Base-by-base conservation (phyloP, 1,140 invertebrate species). In the Pinna nobilis region DNA sequence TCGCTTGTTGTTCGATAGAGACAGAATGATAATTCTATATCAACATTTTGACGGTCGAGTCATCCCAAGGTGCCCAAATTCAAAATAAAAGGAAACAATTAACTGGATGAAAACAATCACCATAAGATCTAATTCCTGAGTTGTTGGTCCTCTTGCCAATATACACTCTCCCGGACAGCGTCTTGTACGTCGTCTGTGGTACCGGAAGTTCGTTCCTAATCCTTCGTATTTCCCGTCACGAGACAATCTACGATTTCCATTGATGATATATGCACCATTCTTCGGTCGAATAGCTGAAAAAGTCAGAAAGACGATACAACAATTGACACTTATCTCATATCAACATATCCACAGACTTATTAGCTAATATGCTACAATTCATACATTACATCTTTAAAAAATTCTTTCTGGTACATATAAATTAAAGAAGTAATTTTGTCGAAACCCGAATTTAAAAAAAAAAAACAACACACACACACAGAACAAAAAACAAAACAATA, bases 111-210 rank as follows among this genome's bases (percentile, higher is more conserved):
- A n/a, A n/a, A n/a, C 44, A 4, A 32, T 41, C 70, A 75, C 73
- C 73, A 75, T 75, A 3, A 75, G 33, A 35, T 75, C 73, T 33
- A 75, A 23, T 13, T 69, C 50, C 35, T 59, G n/a, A 18, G 50
- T 70, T 13, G 66, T 75, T 11, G 73, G 73, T 5, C 73, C 73
- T 32, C 65, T 50, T 15, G 73, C 61, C 28, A 75, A 11, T 15
- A 75, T 28, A 41, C 73, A 75, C 49, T 75, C 66, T 30, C 66
- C 73, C 11, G 73, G 66, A 39, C 61, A 70, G 32, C 60, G 37
- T 35, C 51, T 49, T 13, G 51, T 44, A 44, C 41, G 33, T 18
- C 73, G 41, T 18, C 67, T 69, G 35, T 70, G 60, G 35, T 75
- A 75, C 0, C 47, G 59, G 35, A 75, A 75, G 1, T 28, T 55